Percentiles rank a stretch among this genome's conserved stretches.
These are phyloP conservation scores for Drosophila serrata DNA, from an alignment of 1,140 invertebrate species.

Conservation along the genomic window DNA sequence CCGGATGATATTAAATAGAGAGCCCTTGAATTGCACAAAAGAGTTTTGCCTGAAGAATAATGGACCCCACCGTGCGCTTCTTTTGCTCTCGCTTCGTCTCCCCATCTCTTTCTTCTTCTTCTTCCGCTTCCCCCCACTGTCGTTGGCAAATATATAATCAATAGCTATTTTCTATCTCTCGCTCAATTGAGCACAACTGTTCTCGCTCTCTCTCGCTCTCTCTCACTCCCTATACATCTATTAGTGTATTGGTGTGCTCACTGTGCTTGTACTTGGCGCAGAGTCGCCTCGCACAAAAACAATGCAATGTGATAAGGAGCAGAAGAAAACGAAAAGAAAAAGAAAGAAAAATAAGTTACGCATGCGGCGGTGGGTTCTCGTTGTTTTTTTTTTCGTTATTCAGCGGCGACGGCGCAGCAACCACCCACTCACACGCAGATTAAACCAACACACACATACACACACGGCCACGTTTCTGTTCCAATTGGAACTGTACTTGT, in stretches of 20 bases:
- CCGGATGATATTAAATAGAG: neutral
- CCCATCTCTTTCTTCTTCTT: constrained; percentile 3
- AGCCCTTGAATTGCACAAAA: constrained; percentile 9
- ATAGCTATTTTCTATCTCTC: constrained; percentile 40
- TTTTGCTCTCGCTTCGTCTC: neutral
- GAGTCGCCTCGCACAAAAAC: constrained; percentile 41
- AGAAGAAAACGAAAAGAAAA: constrained; percentile 25
- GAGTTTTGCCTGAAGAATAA: constrained; percentile 11
- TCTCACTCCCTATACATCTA: too few species aligned
- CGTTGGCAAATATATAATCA: constrained; percentile 32
- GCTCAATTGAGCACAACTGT: constrained; percentile 10
- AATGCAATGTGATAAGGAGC: constrained; percentile 46
- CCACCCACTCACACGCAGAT: constrained; percentile 6
- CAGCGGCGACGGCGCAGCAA: constrained; percentile 56
- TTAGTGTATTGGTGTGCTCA: constrained; percentile 3
- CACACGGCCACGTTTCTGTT: constrained; percentile 10
- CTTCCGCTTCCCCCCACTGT: neutral
- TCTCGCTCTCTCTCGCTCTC: constrained; percentile 17
- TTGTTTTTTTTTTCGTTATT: constrained; percentile 27
- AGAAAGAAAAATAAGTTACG: constrained; percentile 64
- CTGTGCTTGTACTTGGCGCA: constrained; percentile 43
- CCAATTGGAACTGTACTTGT: constrained; percentile 74
- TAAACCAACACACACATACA: neutral
- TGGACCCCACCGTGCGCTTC: constrained; percentile 31
- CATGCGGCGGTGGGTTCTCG: constrained; percentile 58